Conservation (phyloP, 2,888 invertebrate genomes). For the Monoplex corrugatus region DNA sequence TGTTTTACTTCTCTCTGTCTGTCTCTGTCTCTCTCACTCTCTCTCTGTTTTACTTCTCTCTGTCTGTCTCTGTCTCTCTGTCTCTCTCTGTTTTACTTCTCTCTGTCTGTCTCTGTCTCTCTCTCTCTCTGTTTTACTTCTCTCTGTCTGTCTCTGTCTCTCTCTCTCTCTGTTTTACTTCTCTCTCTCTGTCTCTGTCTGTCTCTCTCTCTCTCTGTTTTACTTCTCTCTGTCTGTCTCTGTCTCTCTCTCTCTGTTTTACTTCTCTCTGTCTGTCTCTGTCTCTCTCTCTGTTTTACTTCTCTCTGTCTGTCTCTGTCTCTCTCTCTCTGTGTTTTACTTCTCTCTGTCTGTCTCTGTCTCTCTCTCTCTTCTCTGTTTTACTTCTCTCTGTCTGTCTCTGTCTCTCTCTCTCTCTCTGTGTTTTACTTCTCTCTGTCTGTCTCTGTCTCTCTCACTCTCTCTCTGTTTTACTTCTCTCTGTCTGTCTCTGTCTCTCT, state of each 20-base stretch:
- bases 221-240: too few species aligned
- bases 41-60: background rate
- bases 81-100: too few species aligned
- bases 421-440: background rate
- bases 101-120: background rate
- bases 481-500: background rate
- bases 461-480: background rate
- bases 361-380: background rate
- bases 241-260: background rate
- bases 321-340: background rate
- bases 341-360: background rate
- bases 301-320: background rate
- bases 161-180: background rate
- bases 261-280: background rate
- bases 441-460: constrained; percentile 27
- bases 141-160: background rate
- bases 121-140: background rate
- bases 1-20: background rate
- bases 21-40: too few species aligned
- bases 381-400: background rate
- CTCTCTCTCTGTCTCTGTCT: background rate
- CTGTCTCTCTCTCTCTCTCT: background rate
- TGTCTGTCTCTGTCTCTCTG: background rate
- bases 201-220: too few species aligned
- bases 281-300: background rate